Conservation (phyloP, 2,888 invertebrate genomes). For the Peribatodes rhomboidaria region DNA sequence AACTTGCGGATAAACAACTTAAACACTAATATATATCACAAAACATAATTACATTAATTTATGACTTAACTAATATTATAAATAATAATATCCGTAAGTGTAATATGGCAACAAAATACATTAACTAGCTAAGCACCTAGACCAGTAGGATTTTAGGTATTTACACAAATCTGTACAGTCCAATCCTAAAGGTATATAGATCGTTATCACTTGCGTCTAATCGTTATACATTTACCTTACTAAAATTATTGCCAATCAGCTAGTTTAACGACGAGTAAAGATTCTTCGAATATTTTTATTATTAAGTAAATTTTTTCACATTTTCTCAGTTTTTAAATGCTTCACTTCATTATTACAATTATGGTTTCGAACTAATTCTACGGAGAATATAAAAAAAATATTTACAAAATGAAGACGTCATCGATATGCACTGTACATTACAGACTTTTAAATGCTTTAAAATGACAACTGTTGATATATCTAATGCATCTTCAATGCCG, state of each 20-base stretch:
- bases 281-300: conserved; percentile 59
- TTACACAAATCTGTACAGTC: conserved; percentile 80
- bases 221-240: conserved; percentile 72
- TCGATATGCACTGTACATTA: conserved; percentile 80
- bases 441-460: conserved; percentile 62
- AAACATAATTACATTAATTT: conserved; percentile 80
- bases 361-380: conserved; percentile 57
- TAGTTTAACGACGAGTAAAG: conserved; percentile 70
- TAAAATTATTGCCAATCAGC: conserved; percentile 82
- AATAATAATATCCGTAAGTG: conserved; percentile 83
- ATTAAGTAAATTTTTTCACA: conserved; percentile 63
- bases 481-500: conserved; percentile 15
- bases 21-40: conserved; percentile 79
- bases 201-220: conserved; percentile 58
- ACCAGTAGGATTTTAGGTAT: conserved; percentile 79
- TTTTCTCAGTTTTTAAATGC: conserved; percentile 53
- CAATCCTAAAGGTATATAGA: conserved; percentile 60
- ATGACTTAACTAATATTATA: conserved; percentile 81
- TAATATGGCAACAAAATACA: conserved; percentile 86
- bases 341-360: conserved; percentile 52
- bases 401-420: conserved; percentile 79
- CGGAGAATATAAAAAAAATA: conserved; percentile 67
- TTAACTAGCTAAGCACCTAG: conserved; percentile 84
- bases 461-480: conserved; percentile 28
- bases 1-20: conserved; percentile 52